A percentile compares a stretch with the other conserved stretches of the same genome.
phyloP scores from a whole-genome alignment of 2,113 vertebrate genomes.

The Limanda limanda region DNA sequence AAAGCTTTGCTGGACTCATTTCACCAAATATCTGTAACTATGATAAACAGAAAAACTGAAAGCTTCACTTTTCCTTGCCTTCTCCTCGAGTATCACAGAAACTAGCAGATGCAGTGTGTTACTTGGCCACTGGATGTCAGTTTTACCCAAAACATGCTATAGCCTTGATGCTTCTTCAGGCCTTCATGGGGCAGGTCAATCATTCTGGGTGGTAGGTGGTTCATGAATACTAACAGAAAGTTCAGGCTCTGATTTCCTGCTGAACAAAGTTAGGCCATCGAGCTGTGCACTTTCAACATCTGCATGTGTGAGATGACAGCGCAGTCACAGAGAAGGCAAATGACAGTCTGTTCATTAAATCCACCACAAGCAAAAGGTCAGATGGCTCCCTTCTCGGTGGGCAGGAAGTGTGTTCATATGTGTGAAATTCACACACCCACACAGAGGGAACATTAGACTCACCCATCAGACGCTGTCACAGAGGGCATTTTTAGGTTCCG shows the following conservation, averaged over 20 bases:
- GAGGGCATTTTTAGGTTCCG: conserved; percentile 38
- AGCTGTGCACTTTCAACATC: conserved; percentile 26
- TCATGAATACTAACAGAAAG: conserved; percentile 34
- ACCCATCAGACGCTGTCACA: conserved; percentile 58
- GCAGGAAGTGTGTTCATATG: conserved; percentile 73
- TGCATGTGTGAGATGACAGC: conserved; percentile 39
- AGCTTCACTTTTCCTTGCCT: not conserved
- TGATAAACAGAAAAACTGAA: too few species aligned
- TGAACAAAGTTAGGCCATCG: conserved; percentile 25
- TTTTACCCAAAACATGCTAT: not conserved
- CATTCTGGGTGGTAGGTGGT: not conserved
- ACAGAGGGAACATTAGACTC: conserved; percentile 67
- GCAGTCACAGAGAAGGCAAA: conserved; percentile 41
- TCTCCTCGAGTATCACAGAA: not conserved
- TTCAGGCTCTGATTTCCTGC: not conserved
- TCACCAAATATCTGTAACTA: not conserved
- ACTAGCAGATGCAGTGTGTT: not conserved
- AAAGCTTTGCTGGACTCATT: not conserved
- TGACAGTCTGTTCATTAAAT: conserved; percentile 73
- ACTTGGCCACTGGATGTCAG: conserved; percentile 63
- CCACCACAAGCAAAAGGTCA: conserved; percentile 70
- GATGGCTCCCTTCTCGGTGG: conserved; percentile 63
- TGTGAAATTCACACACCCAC: conserved; percentile 74
- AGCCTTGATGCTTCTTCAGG: not conserved
- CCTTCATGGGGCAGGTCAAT: not conserved